Evolutionary conservation across 2,888 invertebrate genomes (phyloP).

Genomic region (Pseudoips prasinana): DNA sequence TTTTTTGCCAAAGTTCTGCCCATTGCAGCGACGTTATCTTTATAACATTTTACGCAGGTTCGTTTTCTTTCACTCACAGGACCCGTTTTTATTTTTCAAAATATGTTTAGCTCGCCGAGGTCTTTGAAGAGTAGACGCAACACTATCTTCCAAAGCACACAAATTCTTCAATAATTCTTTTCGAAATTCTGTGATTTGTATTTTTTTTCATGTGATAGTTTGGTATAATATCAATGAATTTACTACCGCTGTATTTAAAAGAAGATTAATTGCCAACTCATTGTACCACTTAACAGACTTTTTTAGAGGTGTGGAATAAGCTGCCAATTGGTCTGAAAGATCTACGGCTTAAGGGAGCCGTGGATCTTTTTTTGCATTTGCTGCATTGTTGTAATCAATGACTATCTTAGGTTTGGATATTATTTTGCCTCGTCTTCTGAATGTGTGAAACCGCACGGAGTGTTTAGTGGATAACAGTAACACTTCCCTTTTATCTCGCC

Average conservation of each 20-base stretch:
- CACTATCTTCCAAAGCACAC: neutral
- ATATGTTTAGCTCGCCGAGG: conserved; percentile 15
- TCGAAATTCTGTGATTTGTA: conserved; percentile 6
- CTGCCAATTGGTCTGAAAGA: conserved; percentile 26
- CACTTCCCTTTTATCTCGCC: conserved; percentile 17
- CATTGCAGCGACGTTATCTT: conserved; percentile 9
- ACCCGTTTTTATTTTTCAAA: conserved; percentile 10
- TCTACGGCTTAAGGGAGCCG: conserved; percentile 22
- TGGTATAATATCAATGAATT: conserved; percentile 19
- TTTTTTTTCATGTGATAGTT: conserved; percentile 6
- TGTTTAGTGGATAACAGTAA: conserved; percentile 17
- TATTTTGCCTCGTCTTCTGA: conserved; percentile 7
- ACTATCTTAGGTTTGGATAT: conserved; percentile 12
- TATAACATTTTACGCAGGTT: conserved; percentile 18
- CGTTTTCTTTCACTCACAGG: conserved; percentile 12
- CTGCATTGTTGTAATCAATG: conserved; percentile 25
- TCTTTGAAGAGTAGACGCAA: conserved; percentile 1
- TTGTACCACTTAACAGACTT: conserved; percentile 30
- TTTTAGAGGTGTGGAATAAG: conserved; percentile 26
- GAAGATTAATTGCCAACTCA: conserved; percentile 27
- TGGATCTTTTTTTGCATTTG: no score
- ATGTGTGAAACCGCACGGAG: conserved; percentile 5
- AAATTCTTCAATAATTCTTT: conserved; percentile 4
- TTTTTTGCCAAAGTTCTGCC: conserved; percentile 16
- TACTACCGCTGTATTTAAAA: conserved; percentile 24